phyloP scores from a whole-genome alignment of 1,140 invertebrate species.

The Drosophila busckii region DNA sequence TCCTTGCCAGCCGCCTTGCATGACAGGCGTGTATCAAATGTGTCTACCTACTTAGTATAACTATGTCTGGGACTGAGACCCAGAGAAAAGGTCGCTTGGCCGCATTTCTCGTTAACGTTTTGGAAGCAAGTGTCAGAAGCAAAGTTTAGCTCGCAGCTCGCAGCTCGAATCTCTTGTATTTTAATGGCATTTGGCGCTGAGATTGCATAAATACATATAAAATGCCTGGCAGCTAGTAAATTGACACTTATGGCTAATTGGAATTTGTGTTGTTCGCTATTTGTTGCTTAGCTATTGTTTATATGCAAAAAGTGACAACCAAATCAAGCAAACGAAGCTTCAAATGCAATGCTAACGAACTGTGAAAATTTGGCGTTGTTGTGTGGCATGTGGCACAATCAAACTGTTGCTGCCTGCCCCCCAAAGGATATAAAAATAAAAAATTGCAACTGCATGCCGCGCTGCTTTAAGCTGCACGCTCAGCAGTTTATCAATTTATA shows the following conservation, averaged over 20 bases:
- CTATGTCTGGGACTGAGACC: conserved; percentile 4
- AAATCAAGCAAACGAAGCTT: not conserved
- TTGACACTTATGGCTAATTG: too few relatives aligned
- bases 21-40: conserved; percentile 54
- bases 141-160: conserved; percentile 26
- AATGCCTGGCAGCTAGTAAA: too few relatives aligned
- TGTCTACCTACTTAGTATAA: too few relatives aligned
- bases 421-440: conserved; percentile 35
- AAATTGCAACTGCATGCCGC: conserved; percentile 33
- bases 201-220: too few relatives aligned
- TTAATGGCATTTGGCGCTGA: too few relatives aligned
- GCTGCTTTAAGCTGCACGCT: too few relatives aligned
- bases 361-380: conserved; percentile 14
- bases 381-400: conserved; percentile 38
- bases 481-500: too few relatives aligned
- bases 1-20: conserved; percentile 32
- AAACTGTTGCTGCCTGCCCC: conserved; percentile 53
- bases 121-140: not conserved
- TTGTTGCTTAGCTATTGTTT: too few relatives aligned
- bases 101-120: conserved; percentile 36
- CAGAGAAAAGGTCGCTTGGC: conserved; percentile 25
- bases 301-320: not conserved
- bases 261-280: too few relatives aligned
- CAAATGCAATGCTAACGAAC: conserved; percentile 41
- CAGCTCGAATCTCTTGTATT: conserved; percentile 8